Base-by-base conservation (phyloP, 2,888 invertebrate species). In the Teleiodes luculella region DNA sequence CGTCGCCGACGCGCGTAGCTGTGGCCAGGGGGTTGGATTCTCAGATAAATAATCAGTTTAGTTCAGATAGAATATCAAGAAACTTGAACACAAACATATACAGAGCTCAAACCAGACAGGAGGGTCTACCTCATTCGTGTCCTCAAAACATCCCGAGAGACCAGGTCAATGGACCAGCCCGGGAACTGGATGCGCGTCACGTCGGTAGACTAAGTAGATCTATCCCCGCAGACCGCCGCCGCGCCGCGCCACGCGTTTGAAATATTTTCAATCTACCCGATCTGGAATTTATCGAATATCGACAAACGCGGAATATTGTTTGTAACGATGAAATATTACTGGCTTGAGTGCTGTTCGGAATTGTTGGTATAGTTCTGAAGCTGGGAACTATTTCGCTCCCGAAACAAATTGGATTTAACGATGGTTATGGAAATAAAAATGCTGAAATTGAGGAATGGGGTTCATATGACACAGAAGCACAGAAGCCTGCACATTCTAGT, bases 201-300 rank as follows among this genome's bases (percentile, higher is more conserved):
- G 48, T 48, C 48, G 20, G 10, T 11, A 0, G 36, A 18, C 49
- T 49, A 37, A 49, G 49, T 49, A 49, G 37, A 49, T 28, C 37
- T 37, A 13, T 20, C 49, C 28, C 49, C 49, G 11, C 49, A 11
- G 37, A 8, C 18, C 3, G 31, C 10, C 49, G 37, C 13, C 4
- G 10, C 3, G 31, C 10, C 49, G 37, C 13, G 37, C 24, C 7
- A 28, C 37, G 37, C 31, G 49, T 49, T 49, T 49, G 24, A 37
- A 49, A 49, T 49, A 49, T 49, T 49, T 49, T 49, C 49, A 49
- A 49, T 49, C 36, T 49, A 37, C 49, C 37, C 13, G 37, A n/a
- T 16, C 14, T 8, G 36, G 49, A 49, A 49, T 36, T 49, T 49
- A 36, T 48, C 35, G 33, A 48, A 36, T 49, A 36, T 48, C 35